These are phyloP conservation scores for Carpatolechia fugitivella DNA, from an alignment of 2,888 invertebrate genomes.

Conservation along the genomic window DNA sequence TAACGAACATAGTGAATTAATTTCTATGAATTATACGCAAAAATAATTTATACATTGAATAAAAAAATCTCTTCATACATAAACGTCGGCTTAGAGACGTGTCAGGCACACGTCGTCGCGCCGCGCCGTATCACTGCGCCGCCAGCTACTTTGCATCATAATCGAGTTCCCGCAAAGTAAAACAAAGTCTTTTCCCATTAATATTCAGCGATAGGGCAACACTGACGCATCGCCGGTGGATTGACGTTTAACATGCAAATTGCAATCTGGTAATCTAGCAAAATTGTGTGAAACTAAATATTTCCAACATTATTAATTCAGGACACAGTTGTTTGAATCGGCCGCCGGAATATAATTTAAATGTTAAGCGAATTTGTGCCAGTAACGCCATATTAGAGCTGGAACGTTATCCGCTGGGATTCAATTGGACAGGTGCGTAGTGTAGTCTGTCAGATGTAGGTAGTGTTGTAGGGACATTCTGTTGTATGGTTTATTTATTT, in stretches of 20 bases:
- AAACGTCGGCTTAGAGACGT: neutral
- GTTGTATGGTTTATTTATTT: too few species aligned
- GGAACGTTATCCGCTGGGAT: conserved; percentile 50
- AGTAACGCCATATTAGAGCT: conserved; percentile 66
- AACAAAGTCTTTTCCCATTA: conserved; percentile 76
- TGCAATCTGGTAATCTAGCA: conserved; percentile 76
- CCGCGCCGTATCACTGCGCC: conserved; percentile 22
- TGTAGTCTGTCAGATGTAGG: neutral
- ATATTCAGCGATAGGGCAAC: conserved; percentile 74
- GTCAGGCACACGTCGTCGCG: conserved; percentile 12
- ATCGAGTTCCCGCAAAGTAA: conserved; percentile 76
- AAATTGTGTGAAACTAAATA: conserved; percentile 75
- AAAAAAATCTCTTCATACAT: neutral
- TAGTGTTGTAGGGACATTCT: neutral
- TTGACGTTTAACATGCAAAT: conserved; percentile 79
- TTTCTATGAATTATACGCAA: too few species aligned
- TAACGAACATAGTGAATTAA: too few species aligned
- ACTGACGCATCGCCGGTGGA: conserved; percentile 68
- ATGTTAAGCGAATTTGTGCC: conserved; percentile 74
- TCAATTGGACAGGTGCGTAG: conserved; percentile 55
- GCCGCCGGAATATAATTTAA: conserved; percentile 73
- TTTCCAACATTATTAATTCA: conserved; percentile 73
- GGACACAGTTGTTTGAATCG: conserved; percentile 71
- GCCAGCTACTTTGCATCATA: conserved; percentile 75
- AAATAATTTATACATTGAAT: neutral